These are phyloP conservation scores for Merops nubicus DNA, from an alignment of 2,113 vertebrate genomes.

Conservation along the genomic window DNA sequence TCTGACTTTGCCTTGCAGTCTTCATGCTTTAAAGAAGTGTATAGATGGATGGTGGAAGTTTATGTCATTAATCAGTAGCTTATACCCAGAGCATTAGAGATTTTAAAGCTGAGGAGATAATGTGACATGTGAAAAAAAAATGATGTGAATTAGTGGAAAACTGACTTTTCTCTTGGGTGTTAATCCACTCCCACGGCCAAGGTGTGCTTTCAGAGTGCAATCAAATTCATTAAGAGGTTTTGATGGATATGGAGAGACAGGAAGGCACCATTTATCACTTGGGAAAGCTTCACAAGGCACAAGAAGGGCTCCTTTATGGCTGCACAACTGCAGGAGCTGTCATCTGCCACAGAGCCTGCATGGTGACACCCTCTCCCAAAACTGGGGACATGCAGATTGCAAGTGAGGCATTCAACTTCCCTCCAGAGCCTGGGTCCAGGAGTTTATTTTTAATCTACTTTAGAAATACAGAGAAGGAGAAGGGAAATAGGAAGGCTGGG, in stretches of 20 bases:
- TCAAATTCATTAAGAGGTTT: constrained; percentile 38
- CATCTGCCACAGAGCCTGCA: background rate
- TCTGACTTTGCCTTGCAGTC: background rate
- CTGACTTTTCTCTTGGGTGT: background rate
- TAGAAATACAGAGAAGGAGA: background rate
- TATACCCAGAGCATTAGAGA: background rate
- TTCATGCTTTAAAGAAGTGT: background rate
- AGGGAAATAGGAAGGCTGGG: background rate
- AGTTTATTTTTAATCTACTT: background rate
- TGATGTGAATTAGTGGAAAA: constrained; percentile 9
- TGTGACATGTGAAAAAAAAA: constrained; percentile 3
- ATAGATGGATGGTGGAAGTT: background rate
- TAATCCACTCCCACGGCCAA: constrained; percentile 30
- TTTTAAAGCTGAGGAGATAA: constrained; percentile 10
- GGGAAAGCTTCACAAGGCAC: constrained; percentile 1
- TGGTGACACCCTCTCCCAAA: background rate
- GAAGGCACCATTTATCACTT: constrained; percentile 8
- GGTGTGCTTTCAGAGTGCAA: background rate
- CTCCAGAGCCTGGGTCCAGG: background rate
- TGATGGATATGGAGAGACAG: constrained; percentile 32
- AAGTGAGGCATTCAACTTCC: background rate
- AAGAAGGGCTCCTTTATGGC: background rate
- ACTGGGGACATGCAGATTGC: background rate
- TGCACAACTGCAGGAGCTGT: background rate
- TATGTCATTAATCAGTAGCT: constrained; percentile 2